A percentile compares a stretch with the other conserved stretches of the same genome.
Evolutionary conservation across 2,888 invertebrate genomes (phyloP).

Genomic region (Leptopilina drosophilae): DNA sequence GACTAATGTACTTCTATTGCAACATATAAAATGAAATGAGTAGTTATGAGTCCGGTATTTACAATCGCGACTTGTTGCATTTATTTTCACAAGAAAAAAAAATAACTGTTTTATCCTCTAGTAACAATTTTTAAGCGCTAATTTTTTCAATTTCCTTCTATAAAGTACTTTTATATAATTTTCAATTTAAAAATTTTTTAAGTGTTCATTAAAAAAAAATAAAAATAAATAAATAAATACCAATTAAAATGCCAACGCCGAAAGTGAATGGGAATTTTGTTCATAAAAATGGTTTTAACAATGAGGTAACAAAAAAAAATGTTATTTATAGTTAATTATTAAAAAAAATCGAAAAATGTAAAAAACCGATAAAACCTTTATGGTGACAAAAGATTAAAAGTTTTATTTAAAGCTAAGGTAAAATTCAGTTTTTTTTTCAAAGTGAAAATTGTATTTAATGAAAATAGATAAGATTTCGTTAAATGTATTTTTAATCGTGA

Average conservation of each 20-base stretch:
- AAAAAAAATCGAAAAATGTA: not conserved
- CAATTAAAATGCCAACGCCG: not conserved
- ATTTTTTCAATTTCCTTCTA: no score
- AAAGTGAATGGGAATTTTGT: not conserved
- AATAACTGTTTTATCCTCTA: no score
- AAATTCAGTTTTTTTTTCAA: no score
- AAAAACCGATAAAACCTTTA: no score
- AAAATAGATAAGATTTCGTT: no score
- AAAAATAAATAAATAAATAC: not conserved
- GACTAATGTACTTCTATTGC: not conserved
- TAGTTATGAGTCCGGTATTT: not conserved
- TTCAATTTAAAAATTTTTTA: not conserved
- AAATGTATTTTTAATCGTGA: no score
- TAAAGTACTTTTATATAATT: not conserved
- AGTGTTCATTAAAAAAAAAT: not conserved
- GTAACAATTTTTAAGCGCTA: no score
- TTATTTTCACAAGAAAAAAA: not conserved
- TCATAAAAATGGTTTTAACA: not conserved
- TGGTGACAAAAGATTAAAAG: no score
- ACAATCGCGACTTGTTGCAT: not conserved
- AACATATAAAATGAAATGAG: constrained; percentile 8
- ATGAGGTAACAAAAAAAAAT: not conserved
- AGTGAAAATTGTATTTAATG: no score
- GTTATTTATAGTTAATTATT: not conserved
- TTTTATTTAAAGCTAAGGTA: no score